Conservation (phyloP, 2,113 vertebrate genomes). For the Amphiprion ocellaris region DNA sequence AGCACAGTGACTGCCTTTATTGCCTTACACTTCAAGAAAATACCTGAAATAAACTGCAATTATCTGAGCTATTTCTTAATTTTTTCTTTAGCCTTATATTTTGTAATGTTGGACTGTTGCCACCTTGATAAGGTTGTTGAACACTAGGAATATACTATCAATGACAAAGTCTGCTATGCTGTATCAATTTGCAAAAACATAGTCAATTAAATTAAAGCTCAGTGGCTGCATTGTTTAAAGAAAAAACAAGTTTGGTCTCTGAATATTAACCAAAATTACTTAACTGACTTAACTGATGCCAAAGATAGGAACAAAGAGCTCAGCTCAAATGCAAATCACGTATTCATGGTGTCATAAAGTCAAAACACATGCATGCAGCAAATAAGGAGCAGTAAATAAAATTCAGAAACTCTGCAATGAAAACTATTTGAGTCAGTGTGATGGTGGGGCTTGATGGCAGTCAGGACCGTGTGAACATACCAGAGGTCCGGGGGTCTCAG, state of each 20-base stretch:
- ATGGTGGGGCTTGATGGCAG: slow-evolving; percentile 14
- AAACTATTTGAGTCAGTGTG: background rate
- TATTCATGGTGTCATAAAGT: background rate
- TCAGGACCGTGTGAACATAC: slow-evolving; percentile 50
- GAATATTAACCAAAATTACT: background rate
- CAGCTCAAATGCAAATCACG: background rate
- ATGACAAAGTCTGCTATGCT: no score
- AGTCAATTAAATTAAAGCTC: background rate
- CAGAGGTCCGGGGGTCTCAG: slow-evolving; percentile 36
- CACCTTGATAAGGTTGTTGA: background rate
- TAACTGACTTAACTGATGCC: no score
- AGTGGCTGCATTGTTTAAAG: background rate
- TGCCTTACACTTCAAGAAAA: background rate
- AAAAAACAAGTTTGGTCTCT: background rate
- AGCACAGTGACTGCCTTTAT: background rate
- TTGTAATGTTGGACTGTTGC: background rate
- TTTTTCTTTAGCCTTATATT: no score
- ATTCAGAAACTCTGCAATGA: background rate
- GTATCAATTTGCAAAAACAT: background rate
- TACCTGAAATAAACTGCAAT: background rate
- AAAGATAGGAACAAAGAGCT: background rate
- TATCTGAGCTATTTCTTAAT: background rate
- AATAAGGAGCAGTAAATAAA: background rate
- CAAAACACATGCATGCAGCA: background rate
- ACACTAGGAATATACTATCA: no score